Conservation (phyloP, 2,888 invertebrate species). For the Anthrax anthrax region DNA sequence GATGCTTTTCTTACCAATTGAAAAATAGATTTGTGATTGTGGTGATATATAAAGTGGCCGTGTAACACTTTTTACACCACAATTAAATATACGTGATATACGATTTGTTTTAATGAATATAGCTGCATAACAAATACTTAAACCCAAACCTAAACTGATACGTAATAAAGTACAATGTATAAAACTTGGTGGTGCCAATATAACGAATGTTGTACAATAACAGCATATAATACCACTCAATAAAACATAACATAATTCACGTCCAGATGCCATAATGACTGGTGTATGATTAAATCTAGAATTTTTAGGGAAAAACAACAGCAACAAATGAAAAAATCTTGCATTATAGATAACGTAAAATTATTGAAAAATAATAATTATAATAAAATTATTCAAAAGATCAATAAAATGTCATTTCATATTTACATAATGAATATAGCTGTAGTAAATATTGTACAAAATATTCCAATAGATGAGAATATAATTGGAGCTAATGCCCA, state of each 20-base stretch:
- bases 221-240: slow-evolving; percentile 54
- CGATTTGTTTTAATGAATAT: slow-evolving; percentile 63
- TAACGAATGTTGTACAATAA: slow-evolving; percentile 55
- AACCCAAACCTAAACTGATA: slow-evolving; percentile 54
- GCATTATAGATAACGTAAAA: background rate
- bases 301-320: no score
- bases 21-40: slow-evolving; percentile 57
- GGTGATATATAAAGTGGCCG: slow-evolving; percentile 62
- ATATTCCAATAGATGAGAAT: slow-evolving; percentile 46
- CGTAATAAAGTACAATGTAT: slow-evolving; percentile 49
- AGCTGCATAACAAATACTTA: slow-evolving; percentile 60
- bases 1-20: slow-evolving; percentile 39
- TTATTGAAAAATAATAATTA: no score
- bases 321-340: background rate
- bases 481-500: slow-evolving; percentile 51
- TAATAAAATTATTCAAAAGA: no score
- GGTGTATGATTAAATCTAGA: slow-evolving; percentile 42
- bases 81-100: slow-evolving; percentile 57
- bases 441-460: slow-evolving; percentile 45
- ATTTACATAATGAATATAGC: slow-evolving; percentile 46
- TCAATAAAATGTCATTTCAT: no score
- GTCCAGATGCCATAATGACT: slow-evolving; percentile 62
- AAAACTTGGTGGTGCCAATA: slow-evolving; percentile 50
- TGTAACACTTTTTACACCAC: slow-evolving; percentile 53
- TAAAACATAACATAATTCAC: slow-evolving; percentile 62